Base-by-base conservation (phyloP, 1,140 invertebrate genomes). In the Trypoxylus dichotomus region DNA sequence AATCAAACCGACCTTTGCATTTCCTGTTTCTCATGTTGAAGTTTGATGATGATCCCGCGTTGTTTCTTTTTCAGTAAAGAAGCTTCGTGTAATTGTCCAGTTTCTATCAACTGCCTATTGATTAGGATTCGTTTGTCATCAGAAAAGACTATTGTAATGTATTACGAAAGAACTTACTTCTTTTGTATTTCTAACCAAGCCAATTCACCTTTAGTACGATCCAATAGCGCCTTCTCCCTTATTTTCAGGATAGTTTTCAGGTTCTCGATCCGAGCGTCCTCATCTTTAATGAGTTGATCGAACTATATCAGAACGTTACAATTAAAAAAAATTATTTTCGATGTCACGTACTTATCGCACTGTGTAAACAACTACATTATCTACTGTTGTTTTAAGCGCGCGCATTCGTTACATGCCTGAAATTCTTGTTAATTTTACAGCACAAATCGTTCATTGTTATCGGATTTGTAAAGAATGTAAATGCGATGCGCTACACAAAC, bases 11-110 rank as follows among this genome's bases (percentile, higher is more conserved):
- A 85, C 84, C 81, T 84, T 80, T 84, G 82, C 83, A 86, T 86
- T 79, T 86, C 85, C 76, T 83, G 80, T 75, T 79, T 80, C 79
- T 86, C 85, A 77, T 86, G 81, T 78, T 86, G 83, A 47, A 85
- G 81, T 78, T 83, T 85, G 0, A 86, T 78, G 7, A 86, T 68
- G 27, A 86, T 82, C 0, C 83, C 85, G 13, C 85, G 80, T 79
- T 86, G 85, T 80, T 86, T 86, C 75, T 85, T 86, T 73, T 86
- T 86, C 10, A 86, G 79, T 10, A 83, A 58, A 3, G 85, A 85
- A 8, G 84, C 85, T 78, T 86, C 82, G 11, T 84, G 79, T 11
- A 85, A 54, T 72, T 84, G 82, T 10, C 85, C 85, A 21, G 83
- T 85, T 80, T 86, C 83, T 63, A 81, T 80, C 29, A 86, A 80